These are phyloP conservation scores for Neotoxoptera formosana DNA, from an alignment of 1,140 invertebrate species.

Conservation along the genomic window DNA sequence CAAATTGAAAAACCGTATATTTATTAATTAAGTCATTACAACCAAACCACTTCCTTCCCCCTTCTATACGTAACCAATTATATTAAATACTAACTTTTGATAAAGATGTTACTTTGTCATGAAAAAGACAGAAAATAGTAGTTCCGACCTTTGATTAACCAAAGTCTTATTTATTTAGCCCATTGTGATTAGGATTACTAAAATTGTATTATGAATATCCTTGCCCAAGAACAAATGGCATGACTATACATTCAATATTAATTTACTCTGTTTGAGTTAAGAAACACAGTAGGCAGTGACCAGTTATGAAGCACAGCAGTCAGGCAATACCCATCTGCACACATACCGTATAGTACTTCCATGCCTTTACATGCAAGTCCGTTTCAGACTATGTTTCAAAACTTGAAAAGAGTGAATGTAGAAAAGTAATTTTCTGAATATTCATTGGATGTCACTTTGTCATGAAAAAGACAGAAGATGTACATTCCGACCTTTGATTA, in stretches of 20 bases:
- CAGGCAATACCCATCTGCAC: no score
- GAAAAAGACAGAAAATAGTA: constrained; percentile 49
- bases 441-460: neutral
- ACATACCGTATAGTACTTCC: no score
- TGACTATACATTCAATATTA: neutral
- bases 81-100: neutral
- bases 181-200: constrained; percentile 41
- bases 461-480: constrained; percentile 19
- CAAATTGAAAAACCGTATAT: no score
- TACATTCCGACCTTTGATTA: neutral
- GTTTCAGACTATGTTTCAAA: no score
- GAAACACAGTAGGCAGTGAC: no score
- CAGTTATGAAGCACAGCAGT: no score
- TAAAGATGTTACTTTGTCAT: neutral
- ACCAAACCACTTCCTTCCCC: neutral
- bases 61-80: neutral
- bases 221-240: constrained; percentile 54
- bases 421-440: no score
- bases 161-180: constrained; percentile 32
- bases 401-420: neutral
- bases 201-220: neutral
- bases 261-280: no score
- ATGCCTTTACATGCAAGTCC: no score
- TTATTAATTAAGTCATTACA: neutral
- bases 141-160: constrained; percentile 47